Percentiles rank a stretch among this genome's conserved stretches.
These are phyloP conservation scores for Petroica traversi DNA, from an alignment of 2,113 vertebrate species.

Conservation along the genomic window DNA sequence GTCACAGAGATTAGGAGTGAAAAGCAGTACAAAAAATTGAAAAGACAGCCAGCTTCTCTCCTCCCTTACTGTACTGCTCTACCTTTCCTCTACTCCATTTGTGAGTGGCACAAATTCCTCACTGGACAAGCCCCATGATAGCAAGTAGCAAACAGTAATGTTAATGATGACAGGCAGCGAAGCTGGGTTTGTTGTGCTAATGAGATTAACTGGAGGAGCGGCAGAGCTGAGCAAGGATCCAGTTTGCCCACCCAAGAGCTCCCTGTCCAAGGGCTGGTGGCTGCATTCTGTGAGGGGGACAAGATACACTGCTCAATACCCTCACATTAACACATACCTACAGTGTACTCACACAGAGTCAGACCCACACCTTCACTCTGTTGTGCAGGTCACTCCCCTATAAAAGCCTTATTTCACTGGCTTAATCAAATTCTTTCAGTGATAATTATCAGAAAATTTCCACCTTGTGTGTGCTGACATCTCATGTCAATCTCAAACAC, in stretches of 20 bases:
- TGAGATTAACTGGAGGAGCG: neutral
- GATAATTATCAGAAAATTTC: neutral
- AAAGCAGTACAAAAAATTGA: neutral
- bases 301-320: accelerated
- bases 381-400: neutral
- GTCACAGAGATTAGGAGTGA: neutral
- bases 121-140: neutral
- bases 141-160: neutral
- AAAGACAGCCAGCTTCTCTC: neutral
- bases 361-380: neutral
- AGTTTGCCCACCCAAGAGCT: neutral
- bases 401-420: neutral
- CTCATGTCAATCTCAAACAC: neutral
- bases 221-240: neutral
- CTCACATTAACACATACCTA: neutral
- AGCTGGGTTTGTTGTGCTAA: neutral
- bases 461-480: neutral
- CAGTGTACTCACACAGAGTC: neutral
- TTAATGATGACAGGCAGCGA: neutral
- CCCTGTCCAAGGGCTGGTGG: neutral
- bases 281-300: accelerated
- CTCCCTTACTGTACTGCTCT: neutral
- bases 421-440: neutral
- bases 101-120: neutral
- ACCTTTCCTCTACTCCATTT: neutral